phyloP scores from a whole-genome alignment of 2,888 invertebrate species.

The Lycophotia porphyrea region DNA sequence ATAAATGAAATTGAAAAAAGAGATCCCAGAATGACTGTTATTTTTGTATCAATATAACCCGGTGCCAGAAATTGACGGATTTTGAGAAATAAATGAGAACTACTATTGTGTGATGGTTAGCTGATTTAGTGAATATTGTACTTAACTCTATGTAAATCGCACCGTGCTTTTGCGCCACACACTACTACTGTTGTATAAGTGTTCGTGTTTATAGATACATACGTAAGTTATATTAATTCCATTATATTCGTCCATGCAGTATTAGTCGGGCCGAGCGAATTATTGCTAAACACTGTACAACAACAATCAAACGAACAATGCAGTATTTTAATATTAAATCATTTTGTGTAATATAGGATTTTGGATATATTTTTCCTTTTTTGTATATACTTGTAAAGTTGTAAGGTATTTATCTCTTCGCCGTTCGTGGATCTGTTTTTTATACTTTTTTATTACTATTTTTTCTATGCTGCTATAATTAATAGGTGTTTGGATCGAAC shows the following conservation, averaged over 20 bases:
- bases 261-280: conserved; percentile 75
- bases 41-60: conserved; percentile 56
- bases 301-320: conserved; percentile 79
- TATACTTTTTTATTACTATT: conserved; percentile 75
- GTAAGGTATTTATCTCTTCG: conserved; percentile 82
- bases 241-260: conserved; percentile 81
- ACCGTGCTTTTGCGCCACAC: conserved; percentile 86
- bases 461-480: conserved; percentile 59
- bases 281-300: conserved; percentile 69
- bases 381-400: conserved; percentile 89
- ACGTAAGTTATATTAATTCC: conserved; percentile 74
- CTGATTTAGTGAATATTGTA: conserved; percentile 74
- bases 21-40: conserved; percentile 43
- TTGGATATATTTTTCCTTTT: conserved; percentile 85
- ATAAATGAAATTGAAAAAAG: conserved; percentile 25
- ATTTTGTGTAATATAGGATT: conserved; percentile 80
- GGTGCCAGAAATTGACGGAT: conserved; percentile 52
- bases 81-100: conserved; percentile 45
- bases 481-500: conserved; percentile 70
- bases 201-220: conserved; percentile 71
- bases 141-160: conserved; percentile 78
- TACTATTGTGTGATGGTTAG: conserved; percentile 52
- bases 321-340: conserved; percentile 84
- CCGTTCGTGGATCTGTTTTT: conserved; percentile 83
- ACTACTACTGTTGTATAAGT: conserved; percentile 67